phyloP scores from a whole-genome alignment of 2,113 vertebrate genomes.

The Nyctereutes procyonoides region DNA sequence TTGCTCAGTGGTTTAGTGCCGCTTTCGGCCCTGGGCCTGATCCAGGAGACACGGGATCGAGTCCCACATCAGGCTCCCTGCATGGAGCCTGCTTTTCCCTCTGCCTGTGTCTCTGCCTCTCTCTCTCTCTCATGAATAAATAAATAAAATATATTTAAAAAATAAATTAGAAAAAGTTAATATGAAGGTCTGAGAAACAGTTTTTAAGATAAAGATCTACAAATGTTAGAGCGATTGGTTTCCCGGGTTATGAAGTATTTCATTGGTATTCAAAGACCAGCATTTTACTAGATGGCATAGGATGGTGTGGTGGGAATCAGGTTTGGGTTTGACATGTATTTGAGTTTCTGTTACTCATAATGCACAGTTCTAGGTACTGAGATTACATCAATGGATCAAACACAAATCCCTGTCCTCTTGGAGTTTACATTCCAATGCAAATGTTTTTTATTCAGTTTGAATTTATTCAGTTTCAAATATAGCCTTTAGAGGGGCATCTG shows the following conservation, averaged over 20 bases:
- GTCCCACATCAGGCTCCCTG: too few species aligned
- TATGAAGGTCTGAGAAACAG: slow-evolving; percentile 24
- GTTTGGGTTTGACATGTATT: neutral
- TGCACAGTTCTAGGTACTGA: neutral
- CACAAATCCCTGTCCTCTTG: neutral
- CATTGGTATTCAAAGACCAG: neutral
- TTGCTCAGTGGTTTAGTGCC: too few species aligned
- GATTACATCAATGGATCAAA: neutral
- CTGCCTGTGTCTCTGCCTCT: too few species aligned
- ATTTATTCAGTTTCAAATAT: neutral
- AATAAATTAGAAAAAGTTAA: slow-evolving; percentile 16
- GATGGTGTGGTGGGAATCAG: neutral
- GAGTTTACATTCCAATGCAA: neutral
- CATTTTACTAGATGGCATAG: slow-evolving; percentile 36
- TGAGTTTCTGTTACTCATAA: neutral
- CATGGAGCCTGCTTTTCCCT: too few species aligned
- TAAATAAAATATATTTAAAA: too few species aligned
- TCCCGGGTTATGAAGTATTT: slow-evolving; percentile 3
- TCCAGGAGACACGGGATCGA: too few species aligned
- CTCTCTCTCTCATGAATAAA: too few species aligned
- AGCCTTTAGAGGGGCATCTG: neutral
- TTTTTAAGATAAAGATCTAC: neutral
- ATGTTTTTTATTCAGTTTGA: slow-evolving; percentile 25
- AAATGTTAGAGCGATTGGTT: neutral
- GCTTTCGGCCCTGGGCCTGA: too few species aligned